Evolutionary conservation across 2,888 invertebrate species (phyloP).

Genomic region (Orgyia antiqua): DNA sequence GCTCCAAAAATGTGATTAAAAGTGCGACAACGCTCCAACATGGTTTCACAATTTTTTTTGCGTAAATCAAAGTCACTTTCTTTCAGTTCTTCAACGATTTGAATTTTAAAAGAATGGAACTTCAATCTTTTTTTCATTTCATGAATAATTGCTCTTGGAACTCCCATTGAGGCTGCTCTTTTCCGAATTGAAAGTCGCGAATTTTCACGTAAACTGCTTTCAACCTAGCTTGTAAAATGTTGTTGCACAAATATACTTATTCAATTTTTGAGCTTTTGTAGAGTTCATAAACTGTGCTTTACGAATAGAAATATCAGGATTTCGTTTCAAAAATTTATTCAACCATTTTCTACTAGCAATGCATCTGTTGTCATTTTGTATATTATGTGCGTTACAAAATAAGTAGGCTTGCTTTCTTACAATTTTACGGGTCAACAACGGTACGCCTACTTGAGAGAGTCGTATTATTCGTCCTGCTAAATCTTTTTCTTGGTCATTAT

Average conservation of each 20-base stretch:
- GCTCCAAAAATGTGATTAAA: no score
- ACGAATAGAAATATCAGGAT: slow-evolving; percentile 7
- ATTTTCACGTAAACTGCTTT: no score
- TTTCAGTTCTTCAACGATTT: no score
- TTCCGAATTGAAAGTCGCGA: no score
- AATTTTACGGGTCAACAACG: slow-evolving; percentile 7
- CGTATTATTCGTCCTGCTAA: slow-evolving; percentile 7
- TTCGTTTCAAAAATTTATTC: slow-evolving; percentile 11
- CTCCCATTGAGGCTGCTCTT: no score
- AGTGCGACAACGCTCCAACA: no score
- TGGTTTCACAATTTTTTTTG: no score
- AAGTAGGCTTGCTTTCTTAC: slow-evolving; percentile 3
- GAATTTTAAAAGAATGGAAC: no score
- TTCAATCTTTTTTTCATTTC: no score
- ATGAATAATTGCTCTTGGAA: no score
- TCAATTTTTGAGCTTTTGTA: slow-evolving; percentile 15
- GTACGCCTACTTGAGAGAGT: slow-evolving; percentile 5
- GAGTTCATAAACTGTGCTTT: slow-evolving; percentile 15
- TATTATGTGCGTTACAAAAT: slow-evolving; percentile 12
- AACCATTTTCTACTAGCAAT: slow-evolving; percentile 12
- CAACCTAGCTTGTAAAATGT: no score
- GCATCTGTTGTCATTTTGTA: slow-evolving; percentile 8
- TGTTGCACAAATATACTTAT: slow-evolving; percentile 11
- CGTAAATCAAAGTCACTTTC: no score
- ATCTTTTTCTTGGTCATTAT: slow-evolving; percentile 8